Percentiles rank a stretch among this genome's conserved stretches.
Evolutionary conservation across 2,797 vertebrate species (phyloP).

Genomic region (Orestias chungarensis): DNA sequence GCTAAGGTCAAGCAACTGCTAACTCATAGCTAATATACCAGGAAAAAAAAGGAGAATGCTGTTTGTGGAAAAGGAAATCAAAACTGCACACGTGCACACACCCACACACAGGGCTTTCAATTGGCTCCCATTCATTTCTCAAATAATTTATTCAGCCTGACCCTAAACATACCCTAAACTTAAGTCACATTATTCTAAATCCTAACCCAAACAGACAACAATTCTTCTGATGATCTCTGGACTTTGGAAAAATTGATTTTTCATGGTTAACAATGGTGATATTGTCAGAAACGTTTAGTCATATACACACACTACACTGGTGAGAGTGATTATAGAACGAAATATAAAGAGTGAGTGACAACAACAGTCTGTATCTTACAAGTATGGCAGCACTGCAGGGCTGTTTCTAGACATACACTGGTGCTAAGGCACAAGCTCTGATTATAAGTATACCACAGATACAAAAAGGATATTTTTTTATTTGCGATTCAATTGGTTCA

Average conservation of each 20-base stretch:
- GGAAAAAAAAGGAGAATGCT: slow-evolving; percentile 49
- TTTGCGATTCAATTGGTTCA: no score
- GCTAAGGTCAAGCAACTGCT: slow-evolving; percentile 90
- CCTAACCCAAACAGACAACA: no score
- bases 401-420: not conserved
- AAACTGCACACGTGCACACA: not conserved
- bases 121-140: no score
- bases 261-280: no score
- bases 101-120: not conserved
- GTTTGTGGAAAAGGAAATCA: slow-evolving; percentile 37
- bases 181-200: no score
- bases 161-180: no score
- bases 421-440: not conserved
- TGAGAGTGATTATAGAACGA: slow-evolving; percentile 60
- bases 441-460: no score
- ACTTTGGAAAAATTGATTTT: no score
- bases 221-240: no score
- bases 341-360: slow-evolving; percentile 66
- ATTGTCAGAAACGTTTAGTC: slow-evolving; percentile 15
- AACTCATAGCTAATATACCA: slow-evolving; percentile 75
- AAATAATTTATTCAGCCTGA: no score
- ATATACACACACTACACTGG: slow-evolving; percentile 40
- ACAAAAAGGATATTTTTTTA: no score
- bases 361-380: slow-evolving; percentile 44
- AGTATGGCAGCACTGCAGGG: slow-evolving; percentile 48